Evolutionary conservation across 1,140 invertebrate species (phyloP).

Genomic region (Calosoma granatense): DNA sequence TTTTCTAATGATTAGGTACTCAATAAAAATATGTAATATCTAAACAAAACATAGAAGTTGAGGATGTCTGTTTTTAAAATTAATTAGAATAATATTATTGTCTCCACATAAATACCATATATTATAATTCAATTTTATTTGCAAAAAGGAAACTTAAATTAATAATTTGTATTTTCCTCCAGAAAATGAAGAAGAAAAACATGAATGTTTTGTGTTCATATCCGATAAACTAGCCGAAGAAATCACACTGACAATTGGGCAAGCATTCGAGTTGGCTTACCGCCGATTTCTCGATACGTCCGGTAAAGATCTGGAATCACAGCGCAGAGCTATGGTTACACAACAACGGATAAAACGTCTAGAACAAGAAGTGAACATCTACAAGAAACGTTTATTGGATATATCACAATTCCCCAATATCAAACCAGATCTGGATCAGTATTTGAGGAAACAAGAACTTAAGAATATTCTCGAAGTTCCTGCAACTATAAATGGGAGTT

Average conservation of each 20-base stretch:
- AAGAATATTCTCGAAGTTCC: constrained; percentile 29
- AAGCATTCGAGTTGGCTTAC: constrained; percentile 96
- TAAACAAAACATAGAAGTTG: no score
- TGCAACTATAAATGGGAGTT: constrained; percentile 3
- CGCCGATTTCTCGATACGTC: constrained; percentile 71
- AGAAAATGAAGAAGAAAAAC: constrained; percentile 51
- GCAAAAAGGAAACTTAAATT: no score
- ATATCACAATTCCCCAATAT: constrained; percentile 36
- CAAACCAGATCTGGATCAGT: constrained; percentile 28
- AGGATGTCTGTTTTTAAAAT: no score
- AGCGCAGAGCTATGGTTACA: constrained; percentile 56
- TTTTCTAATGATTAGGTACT: no score
- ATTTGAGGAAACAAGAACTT: constrained; percentile 29
- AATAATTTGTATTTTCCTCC: no score
- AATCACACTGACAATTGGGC: constrained; percentile 92
- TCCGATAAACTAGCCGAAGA: constrained; percentile 94
- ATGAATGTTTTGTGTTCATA: constrained; percentile 93
- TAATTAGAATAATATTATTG: no score
- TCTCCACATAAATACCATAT: no score
- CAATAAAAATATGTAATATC: no score
- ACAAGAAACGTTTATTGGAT: constrained; percentile 55
- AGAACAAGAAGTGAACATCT: constrained; percentile 58
- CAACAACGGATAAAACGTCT: constrained; percentile 63
- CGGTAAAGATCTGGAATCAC: constrained; percentile 61
- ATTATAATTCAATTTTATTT: no score